phyloP scores from a whole-genome alignment of 2,888 invertebrate genomes.

The Platypus cylindrus region DNA sequence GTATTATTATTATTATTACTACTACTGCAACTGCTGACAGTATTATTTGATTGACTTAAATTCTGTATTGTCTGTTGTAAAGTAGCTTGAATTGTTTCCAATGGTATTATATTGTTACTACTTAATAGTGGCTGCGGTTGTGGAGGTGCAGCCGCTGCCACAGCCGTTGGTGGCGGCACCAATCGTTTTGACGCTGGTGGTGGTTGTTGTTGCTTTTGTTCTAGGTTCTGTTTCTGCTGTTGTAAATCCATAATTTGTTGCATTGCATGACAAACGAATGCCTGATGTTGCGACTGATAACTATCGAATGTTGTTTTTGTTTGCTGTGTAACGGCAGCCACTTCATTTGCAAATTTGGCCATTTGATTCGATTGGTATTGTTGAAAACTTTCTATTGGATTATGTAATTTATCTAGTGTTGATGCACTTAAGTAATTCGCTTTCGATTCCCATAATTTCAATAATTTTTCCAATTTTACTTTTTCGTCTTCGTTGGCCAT shows the following conservation, averaged over 20 bases:
- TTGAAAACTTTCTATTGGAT: conserved; percentile 77
- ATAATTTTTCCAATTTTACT: conserved; percentile 81
- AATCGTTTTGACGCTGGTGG: neutral
- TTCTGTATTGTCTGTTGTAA: conserved; percentile 26
- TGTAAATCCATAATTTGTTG: conserved; percentile 78
- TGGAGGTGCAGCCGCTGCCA: conserved; percentile 9
- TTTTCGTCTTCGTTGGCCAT: conserved; percentile 79
- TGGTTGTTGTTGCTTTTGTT: conserved; percentile 35
- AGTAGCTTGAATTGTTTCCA: conserved; percentile 27
- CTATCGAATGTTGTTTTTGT: conserved; percentile 71
- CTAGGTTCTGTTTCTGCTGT: conserved; percentile 46
- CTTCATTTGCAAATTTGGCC: conserved; percentile 61
- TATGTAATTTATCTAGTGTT: conserved; percentile 76
- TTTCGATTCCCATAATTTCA: conserved; percentile 95
- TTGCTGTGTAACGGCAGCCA: conserved; percentile 58
- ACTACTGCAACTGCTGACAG: too few relatives aligned
- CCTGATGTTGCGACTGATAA: conserved; percentile 75
- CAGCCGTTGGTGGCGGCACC: conserved; percentile 7
- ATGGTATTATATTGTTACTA: conserved; percentile 22
- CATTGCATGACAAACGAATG: conserved; percentile 83
- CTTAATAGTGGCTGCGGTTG: conserved; percentile 11
- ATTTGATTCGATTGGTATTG: conserved; percentile 79
- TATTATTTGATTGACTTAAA: conserved; percentile 16
- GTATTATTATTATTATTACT: neutral
- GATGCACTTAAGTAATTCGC: conserved; percentile 73